phyloP scores from a whole-genome alignment of 1,140 invertebrate genomes.

The Sminthurinus signatus region DNA sequence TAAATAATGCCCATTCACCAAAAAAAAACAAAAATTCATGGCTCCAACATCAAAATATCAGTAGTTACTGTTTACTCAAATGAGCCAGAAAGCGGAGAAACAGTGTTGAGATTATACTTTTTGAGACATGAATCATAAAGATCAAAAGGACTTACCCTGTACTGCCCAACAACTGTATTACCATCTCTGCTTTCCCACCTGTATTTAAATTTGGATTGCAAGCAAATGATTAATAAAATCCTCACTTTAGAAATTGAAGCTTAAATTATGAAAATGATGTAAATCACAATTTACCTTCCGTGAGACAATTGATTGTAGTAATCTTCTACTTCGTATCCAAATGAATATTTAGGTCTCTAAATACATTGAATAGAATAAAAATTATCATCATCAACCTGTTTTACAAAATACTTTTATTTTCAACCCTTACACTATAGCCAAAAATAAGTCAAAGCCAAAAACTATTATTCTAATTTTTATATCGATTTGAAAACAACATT shows the following conservation, averaged over 20 bases:
- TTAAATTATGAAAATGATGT: too few relatives aligned
- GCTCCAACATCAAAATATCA: too few relatives aligned
- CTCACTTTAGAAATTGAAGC: too few relatives aligned
- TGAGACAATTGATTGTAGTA: constrained; percentile 41
- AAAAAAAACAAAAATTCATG: too few relatives aligned
- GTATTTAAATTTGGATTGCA: too few relatives aligned
- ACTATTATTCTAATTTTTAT: not conserved
- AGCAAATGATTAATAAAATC: too few relatives aligned
- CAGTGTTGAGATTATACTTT: too few relatives aligned
- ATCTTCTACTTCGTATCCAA: constrained; percentile 41
- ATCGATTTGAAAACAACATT: too few relatives aligned
- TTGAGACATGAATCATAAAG: too few relatives aligned
- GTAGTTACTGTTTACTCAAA: too few relatives aligned
- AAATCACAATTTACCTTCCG: constrained; percentile 34
- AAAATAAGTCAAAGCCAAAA: not conserved
- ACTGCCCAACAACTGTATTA: constrained; percentile 35
- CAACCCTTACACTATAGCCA: not conserved
- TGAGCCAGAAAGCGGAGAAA: too few relatives aligned
- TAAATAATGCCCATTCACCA: too few relatives aligned
- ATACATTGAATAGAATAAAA: not conserved
- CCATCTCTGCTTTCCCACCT: constrained; percentile 40
- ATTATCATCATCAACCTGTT: not conserved
- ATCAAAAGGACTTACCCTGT: constrained; percentile 10
- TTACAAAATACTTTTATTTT: not conserved
- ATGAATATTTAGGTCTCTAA: constrained; percentile 39